phyloP scores from a whole-genome alignment of 2,113 vertebrate genomes.

The Coreoperca whiteheadi region DNA sequence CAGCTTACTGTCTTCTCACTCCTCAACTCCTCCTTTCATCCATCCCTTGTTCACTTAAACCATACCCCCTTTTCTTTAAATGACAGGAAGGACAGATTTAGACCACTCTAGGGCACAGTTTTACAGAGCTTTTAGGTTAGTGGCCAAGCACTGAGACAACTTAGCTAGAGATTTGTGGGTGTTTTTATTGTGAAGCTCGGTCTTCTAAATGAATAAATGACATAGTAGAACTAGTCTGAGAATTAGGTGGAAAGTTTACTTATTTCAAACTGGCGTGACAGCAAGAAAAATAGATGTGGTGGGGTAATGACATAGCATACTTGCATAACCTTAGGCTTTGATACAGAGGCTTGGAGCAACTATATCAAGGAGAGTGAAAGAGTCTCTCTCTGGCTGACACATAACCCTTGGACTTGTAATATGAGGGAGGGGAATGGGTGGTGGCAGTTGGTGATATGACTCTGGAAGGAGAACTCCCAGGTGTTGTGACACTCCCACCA shows the following conservation, averaged over 20 bases:
- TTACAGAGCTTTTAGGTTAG: constrained; percentile 31
- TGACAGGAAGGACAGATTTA: constrained; percentile 49
- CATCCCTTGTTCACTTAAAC: constrained; percentile 23
- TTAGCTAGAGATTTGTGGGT: constrained; percentile 19
- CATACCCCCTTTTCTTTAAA: constrained; percentile 31
- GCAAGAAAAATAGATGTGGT: constrained; percentile 51
- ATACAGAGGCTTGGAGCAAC: constrained; percentile 25
- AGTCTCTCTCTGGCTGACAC: constrained; percentile 37
- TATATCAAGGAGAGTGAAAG: constrained; percentile 41
- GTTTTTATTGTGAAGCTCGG: constrained; percentile 22
- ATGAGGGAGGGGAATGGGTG: constrained; percentile 30
- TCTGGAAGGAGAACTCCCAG: constrained; percentile 32
- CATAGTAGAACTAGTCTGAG: constrained; percentile 18
- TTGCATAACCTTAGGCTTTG: constrained; percentile 60
- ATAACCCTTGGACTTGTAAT: constrained; percentile 16
- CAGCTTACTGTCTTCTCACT: constrained; percentile 31
- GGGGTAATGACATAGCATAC: constrained; percentile 39
- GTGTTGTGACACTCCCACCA: constrained; percentile 37
- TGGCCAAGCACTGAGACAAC: constrained; percentile 5
- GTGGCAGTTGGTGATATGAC: constrained; percentile 31
- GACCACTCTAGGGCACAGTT: constrained; percentile 10
- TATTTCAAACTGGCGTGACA: constrained; percentile 49
- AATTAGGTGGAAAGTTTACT: constrained; percentile 39
- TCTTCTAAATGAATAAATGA: constrained; percentile 36
- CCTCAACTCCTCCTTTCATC: constrained; percentile 36